phyloP scores from a whole-genome alignment of 2,113 vertebrate genomes.

The Apus apus region DNA sequence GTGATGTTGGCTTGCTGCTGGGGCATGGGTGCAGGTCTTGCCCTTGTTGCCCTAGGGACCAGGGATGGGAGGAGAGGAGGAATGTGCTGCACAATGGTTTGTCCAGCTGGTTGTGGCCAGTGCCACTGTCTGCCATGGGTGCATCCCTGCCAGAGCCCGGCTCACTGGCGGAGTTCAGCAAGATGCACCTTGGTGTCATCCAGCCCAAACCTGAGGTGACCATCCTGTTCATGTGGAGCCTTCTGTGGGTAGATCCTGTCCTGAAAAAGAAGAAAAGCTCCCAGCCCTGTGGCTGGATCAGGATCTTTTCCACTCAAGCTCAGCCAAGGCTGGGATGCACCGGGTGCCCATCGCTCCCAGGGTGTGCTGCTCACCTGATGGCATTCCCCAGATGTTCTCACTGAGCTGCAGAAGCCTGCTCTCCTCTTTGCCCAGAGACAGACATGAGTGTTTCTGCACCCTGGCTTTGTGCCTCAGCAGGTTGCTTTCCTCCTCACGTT shows the following conservation, averaged over 20 bases:
- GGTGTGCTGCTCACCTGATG: fast-evolving
- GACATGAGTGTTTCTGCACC: neutral
- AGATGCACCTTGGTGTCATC: neutral
- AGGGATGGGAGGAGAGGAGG: neutral
- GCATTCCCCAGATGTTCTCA: neutral
- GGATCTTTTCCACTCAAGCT: neutral
- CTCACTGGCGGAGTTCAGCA: fast-evolving
- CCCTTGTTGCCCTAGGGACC: neutral
- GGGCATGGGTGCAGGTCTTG: neutral
- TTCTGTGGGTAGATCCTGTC: neutral
- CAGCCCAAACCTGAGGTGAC: neutral
- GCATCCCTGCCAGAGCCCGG: neutral
- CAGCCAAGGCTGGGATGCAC: neutral
- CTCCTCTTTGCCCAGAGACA: neutral
- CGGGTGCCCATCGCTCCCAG: fast-evolving
- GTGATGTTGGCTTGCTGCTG: neutral
- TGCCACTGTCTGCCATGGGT: neutral
- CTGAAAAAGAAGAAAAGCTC: neutral
- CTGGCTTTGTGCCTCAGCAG: neutral
- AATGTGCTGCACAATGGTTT: neutral
- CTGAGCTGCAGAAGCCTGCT: neutral
- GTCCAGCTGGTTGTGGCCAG: no score
- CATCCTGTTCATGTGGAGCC: fast-evolving
- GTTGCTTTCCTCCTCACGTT: neutral
- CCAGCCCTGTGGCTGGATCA: neutral